Evolutionary conservation across 2,113 vertebrate species (phyloP).

Genomic region (Crotalus horridus): DNA sequence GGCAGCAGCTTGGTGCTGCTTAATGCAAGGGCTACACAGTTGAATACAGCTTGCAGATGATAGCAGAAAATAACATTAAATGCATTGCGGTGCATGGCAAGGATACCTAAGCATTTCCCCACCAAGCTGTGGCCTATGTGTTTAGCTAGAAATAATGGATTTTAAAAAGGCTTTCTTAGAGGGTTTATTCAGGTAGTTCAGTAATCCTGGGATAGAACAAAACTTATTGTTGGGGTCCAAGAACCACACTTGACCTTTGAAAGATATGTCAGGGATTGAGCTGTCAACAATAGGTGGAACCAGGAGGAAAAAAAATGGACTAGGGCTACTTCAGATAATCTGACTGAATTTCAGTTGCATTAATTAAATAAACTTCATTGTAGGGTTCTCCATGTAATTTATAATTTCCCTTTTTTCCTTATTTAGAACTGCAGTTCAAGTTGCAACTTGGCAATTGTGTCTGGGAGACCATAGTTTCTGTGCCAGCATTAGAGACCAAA

Average conservation of each 20-base stretch:
- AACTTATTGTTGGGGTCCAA: not conserved
- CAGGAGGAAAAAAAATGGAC: not conserved
- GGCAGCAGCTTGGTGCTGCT: slow-evolving; percentile 30
- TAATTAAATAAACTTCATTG: not conserved
- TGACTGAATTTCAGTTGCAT: not conserved
- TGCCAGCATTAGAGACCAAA: not conserved
- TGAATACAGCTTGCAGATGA: slow-evolving; percentile 29
- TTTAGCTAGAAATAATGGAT: not conserved
- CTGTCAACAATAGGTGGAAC: not conserved
- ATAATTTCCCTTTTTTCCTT: not conserved
- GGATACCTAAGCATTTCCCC: not conserved
- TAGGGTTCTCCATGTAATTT: not conserved
- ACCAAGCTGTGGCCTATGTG: not conserved
- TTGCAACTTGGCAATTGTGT: not conserved
- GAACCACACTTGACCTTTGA: not conserved
- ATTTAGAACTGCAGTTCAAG: not conserved
- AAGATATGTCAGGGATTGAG: not conserved
- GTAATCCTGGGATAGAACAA: not conserved
- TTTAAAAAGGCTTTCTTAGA: not conserved
- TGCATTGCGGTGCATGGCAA: slow-evolving; percentile 31
- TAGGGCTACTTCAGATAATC: not conserved
- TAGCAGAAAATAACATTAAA: slow-evolving; percentile 10
- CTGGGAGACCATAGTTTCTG: not conserved
- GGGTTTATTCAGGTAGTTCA: not conserved
- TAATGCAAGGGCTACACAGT: slow-evolving; percentile 57